A percentile compares a stretch with the other conserved stretches of the same genome.
phyloP scores from a whole-genome alignment of 2,797 vertebrate species.

The Betta splendens region DNA sequence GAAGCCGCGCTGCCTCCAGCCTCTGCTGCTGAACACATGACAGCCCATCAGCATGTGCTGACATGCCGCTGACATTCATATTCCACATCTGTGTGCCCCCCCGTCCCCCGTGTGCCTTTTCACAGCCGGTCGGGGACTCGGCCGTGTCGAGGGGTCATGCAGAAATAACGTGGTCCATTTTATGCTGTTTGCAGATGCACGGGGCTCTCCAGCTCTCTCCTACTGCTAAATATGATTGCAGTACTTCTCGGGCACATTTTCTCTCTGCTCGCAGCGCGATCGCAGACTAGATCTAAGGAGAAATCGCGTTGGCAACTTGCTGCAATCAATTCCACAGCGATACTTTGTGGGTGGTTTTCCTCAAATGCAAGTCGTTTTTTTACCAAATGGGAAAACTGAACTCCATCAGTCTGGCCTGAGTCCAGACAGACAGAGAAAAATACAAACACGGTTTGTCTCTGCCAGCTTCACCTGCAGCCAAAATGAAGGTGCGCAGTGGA shows the following conservation, averaged over 20 bases:
- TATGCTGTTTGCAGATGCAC: constrained; percentile 30
- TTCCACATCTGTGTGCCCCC: constrained; percentile 53
- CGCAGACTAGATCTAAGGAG: constrained; percentile 52
- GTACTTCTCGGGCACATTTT: constrained; percentile 24
- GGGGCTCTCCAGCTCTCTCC: constrained; percentile 12
- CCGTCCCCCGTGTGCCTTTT: constrained; percentile 33
- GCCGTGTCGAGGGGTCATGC: constrained; percentile 39
- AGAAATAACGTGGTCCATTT: constrained; percentile 45
- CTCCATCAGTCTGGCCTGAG: constrained; percentile 53
- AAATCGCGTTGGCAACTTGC: constrained; percentile 58
- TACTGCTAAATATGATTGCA: constrained; percentile 33
- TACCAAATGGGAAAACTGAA: constrained; percentile 64
- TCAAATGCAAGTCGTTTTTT: constrained; percentile 57
- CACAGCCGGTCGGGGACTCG: constrained; percentile 38
- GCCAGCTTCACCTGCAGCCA: constrained; percentile 68
- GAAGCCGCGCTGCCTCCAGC: constrained; percentile 38
- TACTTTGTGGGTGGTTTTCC: constrained; percentile 68
- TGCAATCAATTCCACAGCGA: constrained; percentile 68
- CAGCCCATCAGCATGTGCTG: constrained; percentile 60
- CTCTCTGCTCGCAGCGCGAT: constrained; percentile 17
- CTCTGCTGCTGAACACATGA: constrained; percentile 40
- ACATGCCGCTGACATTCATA: constrained; percentile 61
- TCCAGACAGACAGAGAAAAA: constrained; percentile 67
- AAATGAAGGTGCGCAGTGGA: constrained; percentile 57
- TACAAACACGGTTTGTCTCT: constrained; percentile 71